Percentiles rank a stretch among this genome's conserved stretches.
phyloP scores from a whole-genome alignment of 2,113 vertebrate species.

The Panthera uncia region DNA sequence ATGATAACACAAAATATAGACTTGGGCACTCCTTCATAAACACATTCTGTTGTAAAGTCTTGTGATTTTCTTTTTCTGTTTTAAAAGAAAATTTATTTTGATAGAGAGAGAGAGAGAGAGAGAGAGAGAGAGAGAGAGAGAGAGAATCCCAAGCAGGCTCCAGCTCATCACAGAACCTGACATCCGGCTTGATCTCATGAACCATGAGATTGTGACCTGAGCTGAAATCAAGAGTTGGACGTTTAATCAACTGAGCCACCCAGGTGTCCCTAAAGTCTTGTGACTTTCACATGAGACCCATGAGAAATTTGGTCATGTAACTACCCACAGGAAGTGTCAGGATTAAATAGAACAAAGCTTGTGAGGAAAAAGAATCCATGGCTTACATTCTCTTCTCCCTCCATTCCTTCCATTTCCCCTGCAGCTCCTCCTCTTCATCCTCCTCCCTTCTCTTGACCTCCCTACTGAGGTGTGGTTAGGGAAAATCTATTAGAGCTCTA shows the following conservation, averaged over 20 bases:
- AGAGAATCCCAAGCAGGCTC: no score
- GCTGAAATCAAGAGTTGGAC: no score
- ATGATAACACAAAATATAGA: background rate
- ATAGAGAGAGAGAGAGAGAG: no score
- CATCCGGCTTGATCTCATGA: no score
- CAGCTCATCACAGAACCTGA: no score
- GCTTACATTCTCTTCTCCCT: background rate
- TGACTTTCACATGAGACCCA: slow-evolving; percentile 21
- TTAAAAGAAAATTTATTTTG: no score
- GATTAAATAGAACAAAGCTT: background rate
- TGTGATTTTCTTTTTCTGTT: background rate
- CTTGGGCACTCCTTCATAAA: background rate
- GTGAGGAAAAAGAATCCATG: background rate
- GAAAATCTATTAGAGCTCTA: background rate
- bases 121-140: no score
- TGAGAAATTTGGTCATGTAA: background rate
- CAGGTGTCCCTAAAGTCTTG: background rate
- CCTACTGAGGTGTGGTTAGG: background rate
- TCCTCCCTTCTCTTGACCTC: background rate
- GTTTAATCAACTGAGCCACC: no score
- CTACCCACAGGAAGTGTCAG: background rate
- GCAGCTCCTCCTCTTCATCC: background rate
- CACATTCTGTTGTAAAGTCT: background rate
- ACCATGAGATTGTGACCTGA: no score
- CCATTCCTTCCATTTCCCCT: background rate